Evolutionary conservation across 2,797 vertebrate genomes (phyloP).

Genomic region (Oreortyx pictus): DNA sequence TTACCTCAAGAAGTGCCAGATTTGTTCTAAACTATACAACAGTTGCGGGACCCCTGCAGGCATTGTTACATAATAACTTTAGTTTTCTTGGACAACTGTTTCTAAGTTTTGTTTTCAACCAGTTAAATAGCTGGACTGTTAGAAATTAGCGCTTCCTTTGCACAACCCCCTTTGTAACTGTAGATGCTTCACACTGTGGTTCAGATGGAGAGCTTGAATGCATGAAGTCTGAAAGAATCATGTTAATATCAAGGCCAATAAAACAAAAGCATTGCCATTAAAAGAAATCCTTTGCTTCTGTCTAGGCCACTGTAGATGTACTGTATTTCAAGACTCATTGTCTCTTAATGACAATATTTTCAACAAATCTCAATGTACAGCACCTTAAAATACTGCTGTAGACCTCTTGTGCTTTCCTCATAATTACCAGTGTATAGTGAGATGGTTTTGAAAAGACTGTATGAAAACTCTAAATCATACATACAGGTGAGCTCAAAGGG

Average conservation of each 20-base stretch:
- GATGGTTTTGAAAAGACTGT: background rate
- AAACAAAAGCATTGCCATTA: background rate
- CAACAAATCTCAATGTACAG: background rate
- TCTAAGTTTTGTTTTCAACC: conserved; percentile 43
- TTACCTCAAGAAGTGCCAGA: conserved; percentile 57
- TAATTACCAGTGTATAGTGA: background rate
- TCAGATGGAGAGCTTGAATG: background rate
- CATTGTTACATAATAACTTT: conserved; percentile 51
- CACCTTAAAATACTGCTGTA: background rate
- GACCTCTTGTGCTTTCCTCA: background rate
- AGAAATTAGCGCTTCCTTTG: conserved; percentile 45
- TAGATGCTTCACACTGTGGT: background rate
- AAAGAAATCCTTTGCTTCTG: background rate
- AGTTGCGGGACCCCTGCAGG: conserved; percentile 54
- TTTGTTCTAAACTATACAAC: conserved; percentile 60
- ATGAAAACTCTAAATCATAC: background rate
- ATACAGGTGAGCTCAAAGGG: background rate
- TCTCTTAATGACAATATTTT: background rate
- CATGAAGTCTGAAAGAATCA: conserved; percentile 18
- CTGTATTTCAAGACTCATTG: background rate
- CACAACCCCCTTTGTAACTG: background rate
- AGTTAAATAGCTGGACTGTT: conserved; percentile 28
- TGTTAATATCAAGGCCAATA: background rate
- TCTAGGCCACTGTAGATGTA: background rate
- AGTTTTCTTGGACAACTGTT: conserved; percentile 30